Percentiles rank a stretch among this genome's conserved stretches.
These are phyloP conservation scores for Pseudotriccus pelzelni DNA, from an alignment of 2,797 vertebrate genomes.

Conservation along the genomic window DNA sequence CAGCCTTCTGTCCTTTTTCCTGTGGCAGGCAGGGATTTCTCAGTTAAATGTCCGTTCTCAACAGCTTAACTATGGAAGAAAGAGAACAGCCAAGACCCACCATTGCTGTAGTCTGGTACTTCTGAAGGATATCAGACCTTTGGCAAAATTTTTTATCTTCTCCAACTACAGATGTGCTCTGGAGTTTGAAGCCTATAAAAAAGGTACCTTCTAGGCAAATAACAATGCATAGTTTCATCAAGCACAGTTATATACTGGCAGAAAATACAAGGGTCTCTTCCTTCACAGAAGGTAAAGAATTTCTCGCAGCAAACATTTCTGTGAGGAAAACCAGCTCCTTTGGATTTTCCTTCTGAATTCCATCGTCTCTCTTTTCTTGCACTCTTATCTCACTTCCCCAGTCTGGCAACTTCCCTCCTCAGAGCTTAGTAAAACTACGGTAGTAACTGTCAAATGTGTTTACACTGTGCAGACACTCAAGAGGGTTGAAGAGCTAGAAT, in stretches of 20 bases:
- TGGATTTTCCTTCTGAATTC: background rate
- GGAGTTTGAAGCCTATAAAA: background rate
- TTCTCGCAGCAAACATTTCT: background rate
- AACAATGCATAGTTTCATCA: background rate
- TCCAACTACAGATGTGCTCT: background rate
- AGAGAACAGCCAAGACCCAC: background rate
- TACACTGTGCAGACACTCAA: background rate
- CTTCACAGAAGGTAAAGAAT: background rate
- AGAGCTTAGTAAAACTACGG: background rate
- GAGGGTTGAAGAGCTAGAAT: background rate
- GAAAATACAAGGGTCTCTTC: background rate
- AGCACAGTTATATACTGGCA: background rate
- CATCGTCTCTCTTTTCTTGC: background rate
- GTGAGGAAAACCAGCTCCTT: background rate
- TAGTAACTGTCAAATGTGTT: constrained; percentile 24
- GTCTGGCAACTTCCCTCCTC: constrained; percentile 16
- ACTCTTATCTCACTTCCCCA: constrained; percentile 51
- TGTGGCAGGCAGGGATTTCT: background rate
- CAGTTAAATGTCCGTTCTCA: background rate
- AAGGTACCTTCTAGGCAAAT: background rate
- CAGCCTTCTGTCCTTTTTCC: background rate
- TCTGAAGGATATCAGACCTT: background rate
- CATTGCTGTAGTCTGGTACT: background rate
- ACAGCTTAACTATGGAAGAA: background rate
- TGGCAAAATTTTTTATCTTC: background rate